Evolutionary conservation across 2,888 invertebrate species (phyloP).

Genomic region (Sericinus montela): DNA sequence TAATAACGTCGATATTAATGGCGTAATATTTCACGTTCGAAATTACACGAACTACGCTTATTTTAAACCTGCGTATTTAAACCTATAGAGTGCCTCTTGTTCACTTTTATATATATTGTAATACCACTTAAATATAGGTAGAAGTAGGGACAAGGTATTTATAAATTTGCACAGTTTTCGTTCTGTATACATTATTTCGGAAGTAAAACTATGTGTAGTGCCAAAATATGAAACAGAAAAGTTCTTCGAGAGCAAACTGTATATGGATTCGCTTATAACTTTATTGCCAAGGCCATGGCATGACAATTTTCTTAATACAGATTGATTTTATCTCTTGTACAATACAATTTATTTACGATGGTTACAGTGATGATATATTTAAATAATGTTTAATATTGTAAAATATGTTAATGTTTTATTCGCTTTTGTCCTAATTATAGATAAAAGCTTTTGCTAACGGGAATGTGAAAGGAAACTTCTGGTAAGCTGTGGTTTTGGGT

Average conservation of each 20-base stretch:
- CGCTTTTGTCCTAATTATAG: no score
- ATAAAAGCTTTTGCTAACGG: no score
- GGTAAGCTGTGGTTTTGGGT: no score
- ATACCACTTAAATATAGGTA: slow-evolving; percentile 64
- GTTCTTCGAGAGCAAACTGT: slow-evolving; percentile 8
- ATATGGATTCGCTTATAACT: background rate
- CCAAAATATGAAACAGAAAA: slow-evolving; percentile 41
- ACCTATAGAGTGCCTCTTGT: slow-evolving; percentile 80
- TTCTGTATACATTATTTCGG: slow-evolving; percentile 37
- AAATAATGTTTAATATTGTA: background rate
- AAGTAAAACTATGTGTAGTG: slow-evolving; percentile 62
- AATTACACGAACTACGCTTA: slow-evolving; percentile 75
- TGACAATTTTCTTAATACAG: background rate
- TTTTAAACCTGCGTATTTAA: slow-evolving; percentile 72
- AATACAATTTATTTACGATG: background rate
- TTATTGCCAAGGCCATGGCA: background rate
- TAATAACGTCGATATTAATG: slow-evolving; percentile 46
- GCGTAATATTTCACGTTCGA: slow-evolving; percentile 49
- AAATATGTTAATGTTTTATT: background rate
- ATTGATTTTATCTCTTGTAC: background rate
- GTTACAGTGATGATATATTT: background rate
- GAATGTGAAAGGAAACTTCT: no score
- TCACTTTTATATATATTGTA: slow-evolving; percentile 80
- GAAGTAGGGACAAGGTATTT: slow-evolving; percentile 46
- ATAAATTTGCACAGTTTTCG: slow-evolving; percentile 52